Percentiles rank a stretch among this genome's conserved stretches.
These are phyloP conservation scores for Rhadina sibilatrix DNA, from an alignment of 2,113 vertebrate genomes.

Conservation along the genomic window DNA sequence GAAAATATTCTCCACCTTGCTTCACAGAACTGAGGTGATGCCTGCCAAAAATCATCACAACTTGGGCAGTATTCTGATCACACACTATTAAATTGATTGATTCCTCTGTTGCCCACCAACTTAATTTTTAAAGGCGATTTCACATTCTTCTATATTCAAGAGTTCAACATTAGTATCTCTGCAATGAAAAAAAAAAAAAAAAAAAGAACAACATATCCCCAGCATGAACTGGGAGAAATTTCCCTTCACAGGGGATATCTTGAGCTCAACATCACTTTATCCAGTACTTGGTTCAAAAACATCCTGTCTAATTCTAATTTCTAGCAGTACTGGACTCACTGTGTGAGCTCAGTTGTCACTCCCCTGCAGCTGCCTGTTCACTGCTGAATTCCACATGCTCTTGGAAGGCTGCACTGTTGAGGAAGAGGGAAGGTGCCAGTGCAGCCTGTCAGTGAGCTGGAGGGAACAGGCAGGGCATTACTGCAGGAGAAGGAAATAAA, in stretches of 20 bases:
- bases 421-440: not conserved
- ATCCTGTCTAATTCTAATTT: not conserved
- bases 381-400: not conserved
- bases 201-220: not conserved
- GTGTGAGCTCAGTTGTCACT: not conserved
- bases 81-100: not conserved
- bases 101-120: not conserved
- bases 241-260: not conserved
- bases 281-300: not conserved
- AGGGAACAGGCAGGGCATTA: not conserved
- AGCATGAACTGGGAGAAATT: not conserved
- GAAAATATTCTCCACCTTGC: slow-evolving; percentile 68
- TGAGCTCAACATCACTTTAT: not conserved
- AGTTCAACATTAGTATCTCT: not conserved
- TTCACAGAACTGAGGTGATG: slow-evolving; percentile 67
- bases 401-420: not conserved
- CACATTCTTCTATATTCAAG: not conserved
- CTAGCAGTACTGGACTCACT: not conserved
- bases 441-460: not conserved
- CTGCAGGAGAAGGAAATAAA: not conserved
- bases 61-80: not conserved
- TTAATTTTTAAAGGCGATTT: not conserved
- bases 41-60: slow-evolving; percentile 51
- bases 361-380: not conserved
- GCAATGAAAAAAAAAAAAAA: not conserved